These are phyloP conservation scores for Chrysolina americana DNA, from an alignment of 2,888 invertebrate species.

Conservation along the genomic window DNA sequence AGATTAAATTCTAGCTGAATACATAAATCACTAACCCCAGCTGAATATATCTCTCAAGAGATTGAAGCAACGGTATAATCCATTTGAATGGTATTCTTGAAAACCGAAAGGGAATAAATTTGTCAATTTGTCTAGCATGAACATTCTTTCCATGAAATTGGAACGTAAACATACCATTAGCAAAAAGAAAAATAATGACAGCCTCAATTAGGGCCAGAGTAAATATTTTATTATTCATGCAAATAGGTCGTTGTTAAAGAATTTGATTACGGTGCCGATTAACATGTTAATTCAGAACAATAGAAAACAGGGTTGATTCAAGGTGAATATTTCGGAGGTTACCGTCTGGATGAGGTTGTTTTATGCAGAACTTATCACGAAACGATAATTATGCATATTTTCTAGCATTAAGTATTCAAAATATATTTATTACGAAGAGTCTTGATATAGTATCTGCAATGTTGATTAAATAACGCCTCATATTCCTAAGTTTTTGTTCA, in stretches of 20 bases:
- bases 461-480: neutral
- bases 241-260: constrained; percentile 15
- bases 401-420: constrained; percentile 38
- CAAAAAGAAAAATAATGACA: neutral
- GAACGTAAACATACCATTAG: neutral
- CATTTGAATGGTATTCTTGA: neutral
- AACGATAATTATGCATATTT: constrained; percentile 48
- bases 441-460: constrained; percentile 15
- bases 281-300: constrained; percentile 7
- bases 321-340: constrained; percentile 23
- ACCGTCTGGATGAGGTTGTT: neutral
- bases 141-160: neutral
- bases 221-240: constrained; percentile 25
- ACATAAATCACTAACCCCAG: too few relatives aligned
- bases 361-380: constrained; percentile 43
- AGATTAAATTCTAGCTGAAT: neutral
- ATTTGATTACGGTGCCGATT: constrained; percentile 2
- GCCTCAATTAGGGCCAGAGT: neutral
- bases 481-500: neutral
- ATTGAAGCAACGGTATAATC: too few relatives aligned
- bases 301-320: neutral
- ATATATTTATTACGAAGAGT: neutral
- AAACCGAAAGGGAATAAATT: neutral
- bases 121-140: too few relatives aligned
- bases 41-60: too few relatives aligned